Evolutionary conservation across 2,113 vertebrate species (phyloP).

Genomic region (Grus americana): DNA sequence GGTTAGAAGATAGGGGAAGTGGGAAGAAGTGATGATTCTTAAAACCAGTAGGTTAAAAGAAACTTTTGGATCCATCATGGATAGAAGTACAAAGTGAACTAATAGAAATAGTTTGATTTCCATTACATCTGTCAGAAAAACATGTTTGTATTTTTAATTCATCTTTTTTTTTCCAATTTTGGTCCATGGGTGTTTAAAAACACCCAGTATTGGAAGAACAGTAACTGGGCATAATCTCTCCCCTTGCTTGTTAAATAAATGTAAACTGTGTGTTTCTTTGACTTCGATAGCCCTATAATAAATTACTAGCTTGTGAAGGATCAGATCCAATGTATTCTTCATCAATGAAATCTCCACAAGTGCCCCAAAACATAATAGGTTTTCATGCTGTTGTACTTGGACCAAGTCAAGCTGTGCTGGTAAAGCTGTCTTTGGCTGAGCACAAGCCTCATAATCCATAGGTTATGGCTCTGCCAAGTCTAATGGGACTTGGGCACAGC

Average conservation of each 20-base stretch:
- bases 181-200: background rate
- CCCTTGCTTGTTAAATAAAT: background rate
- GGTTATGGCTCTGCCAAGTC: conserved; percentile 16
- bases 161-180: background rate
- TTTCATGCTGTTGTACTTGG: conserved; percentile 39
- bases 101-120: background rate
- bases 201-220: background rate
- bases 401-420: conserved; percentile 30
- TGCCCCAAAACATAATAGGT: conserved; percentile 2
- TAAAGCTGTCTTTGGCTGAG: conserved; percentile 25
- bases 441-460: background rate
- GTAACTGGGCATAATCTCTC: background rate
- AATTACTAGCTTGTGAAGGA: conserved; percentile 2
- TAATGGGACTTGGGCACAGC: conserved; percentile 51
- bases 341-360: conserved; percentile 17
- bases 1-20: background rate
- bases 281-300: background rate
- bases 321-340: background rate
- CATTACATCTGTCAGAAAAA: background rate
- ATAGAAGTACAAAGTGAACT: background rate
- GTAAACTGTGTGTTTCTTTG: background rate
- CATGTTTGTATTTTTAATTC: background rate
- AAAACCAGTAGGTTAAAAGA: background rate
- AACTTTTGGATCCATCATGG: background rate
- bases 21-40: background rate